Conservation (phyloP, 2,888 invertebrate genomes). For the Stegophylla sp. region DNA sequence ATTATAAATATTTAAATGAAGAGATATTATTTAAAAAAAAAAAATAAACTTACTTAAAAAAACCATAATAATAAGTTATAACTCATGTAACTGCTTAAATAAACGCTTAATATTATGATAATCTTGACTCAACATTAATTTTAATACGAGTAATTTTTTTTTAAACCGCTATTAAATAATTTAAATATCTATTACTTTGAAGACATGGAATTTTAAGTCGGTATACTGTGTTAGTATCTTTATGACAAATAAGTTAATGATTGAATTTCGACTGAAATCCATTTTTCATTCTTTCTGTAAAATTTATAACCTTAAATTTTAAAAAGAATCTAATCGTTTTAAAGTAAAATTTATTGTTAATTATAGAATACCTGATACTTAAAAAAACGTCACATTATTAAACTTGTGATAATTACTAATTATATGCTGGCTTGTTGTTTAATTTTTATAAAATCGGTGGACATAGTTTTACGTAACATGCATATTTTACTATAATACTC, state of each 20-base stretch:
- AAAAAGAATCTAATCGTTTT: neutral
- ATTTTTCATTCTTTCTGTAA: neutral
- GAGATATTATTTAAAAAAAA: slow-evolving; percentile 8
- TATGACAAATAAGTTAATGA: neutral
- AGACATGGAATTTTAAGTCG: neutral
- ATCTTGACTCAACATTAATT: neutral
- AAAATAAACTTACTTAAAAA: neutral
- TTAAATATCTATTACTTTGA: neutral
- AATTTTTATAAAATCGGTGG: slow-evolving; percentile 28
- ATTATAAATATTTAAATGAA: neutral
- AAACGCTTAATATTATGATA: neutral
- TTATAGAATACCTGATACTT: neutral
- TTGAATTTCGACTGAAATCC: neutral
- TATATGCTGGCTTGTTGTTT: neutral
- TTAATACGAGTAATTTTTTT: neutral
- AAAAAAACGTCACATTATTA: slow-evolving; percentile 14
- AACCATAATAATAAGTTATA: neutral
- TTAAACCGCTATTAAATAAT: neutral
- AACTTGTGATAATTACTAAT: neutral
- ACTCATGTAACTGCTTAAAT: neutral
- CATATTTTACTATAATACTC: slow-evolving; percentile 22
- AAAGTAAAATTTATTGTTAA: neutral
- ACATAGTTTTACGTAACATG: slow-evolving; percentile 24
- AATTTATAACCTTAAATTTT: neutral
- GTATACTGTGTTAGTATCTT: neutral